A percentile compares a stretch with the other conserved stretches of the same genome.
Evolutionary conservation across 2,113 vertebrate species (phyloP).

Genomic region (Trichomycterus rosablanca): DNA sequence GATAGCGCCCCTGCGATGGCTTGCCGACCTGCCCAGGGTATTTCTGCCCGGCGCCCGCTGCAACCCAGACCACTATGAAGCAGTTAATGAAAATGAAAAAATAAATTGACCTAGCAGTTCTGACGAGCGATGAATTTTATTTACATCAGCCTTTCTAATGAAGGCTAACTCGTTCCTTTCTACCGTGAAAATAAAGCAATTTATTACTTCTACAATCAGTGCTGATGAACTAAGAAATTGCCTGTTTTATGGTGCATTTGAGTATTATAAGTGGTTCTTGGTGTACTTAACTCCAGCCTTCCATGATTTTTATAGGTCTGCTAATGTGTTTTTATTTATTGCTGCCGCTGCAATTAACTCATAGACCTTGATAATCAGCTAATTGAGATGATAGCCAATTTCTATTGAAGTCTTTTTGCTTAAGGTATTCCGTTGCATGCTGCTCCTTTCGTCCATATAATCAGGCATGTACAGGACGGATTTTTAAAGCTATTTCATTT

Average conservation of each 20-base stretch:
- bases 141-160: too few relatives aligned
- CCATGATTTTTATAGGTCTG: constrained; percentile 27
- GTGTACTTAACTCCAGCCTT: constrained; percentile 32
- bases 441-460: background rate
- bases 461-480: constrained; percentile 17
- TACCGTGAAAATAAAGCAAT: constrained; percentile 6
- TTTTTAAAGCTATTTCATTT: too few relatives aligned
- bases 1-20: too few relatives aligned
- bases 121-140: too few relatives aligned
- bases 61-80: too few relatives aligned
- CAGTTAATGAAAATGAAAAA: too few relatives aligned
- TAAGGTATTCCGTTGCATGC: background rate
- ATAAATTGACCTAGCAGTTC: too few relatives aligned
- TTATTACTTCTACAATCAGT: constrained; percentile 34
- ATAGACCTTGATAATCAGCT: constrained; percentile 37
- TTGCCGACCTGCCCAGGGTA: too few relatives aligned
- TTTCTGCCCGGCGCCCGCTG: too few relatives aligned
- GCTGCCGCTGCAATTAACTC: constrained; percentile 31
- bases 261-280: background rate
- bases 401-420: constrained; percentile 15
- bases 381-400: constrained; percentile 28
- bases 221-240: constrained; percentile 43
- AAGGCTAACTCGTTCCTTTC: background rate
- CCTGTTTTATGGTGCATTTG: constrained; percentile 13
- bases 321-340: constrained; percentile 43